Evolutionary conservation across 1,140 invertebrate species (phyloP).

Genomic region (Tetraneura akinire): DNA sequence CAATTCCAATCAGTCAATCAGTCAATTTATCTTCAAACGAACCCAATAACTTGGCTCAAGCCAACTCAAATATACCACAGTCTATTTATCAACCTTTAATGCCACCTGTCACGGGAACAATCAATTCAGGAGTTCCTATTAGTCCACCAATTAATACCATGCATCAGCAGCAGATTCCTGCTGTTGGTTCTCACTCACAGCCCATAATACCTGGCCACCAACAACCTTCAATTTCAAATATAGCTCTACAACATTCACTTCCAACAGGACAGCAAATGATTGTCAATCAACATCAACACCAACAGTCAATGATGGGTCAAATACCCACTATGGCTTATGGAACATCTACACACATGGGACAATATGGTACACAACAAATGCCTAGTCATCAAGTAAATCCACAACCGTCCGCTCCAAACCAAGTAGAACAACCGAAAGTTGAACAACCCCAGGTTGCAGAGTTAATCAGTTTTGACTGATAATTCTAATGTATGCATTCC

Average conservation of each 20-base stretch:
- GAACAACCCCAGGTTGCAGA: constrained; percentile 40
- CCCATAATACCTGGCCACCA: constrained; percentile 12
- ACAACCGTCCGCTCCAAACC: constrained; percentile 31
- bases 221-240: background rate
- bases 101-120: background rate
- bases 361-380: constrained; percentile 21
- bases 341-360: constrained; percentile 10
- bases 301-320: constrained; percentile 22
- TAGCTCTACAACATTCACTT: constrained; percentile 6
- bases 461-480: constrained; percentile 48
- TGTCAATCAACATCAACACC: constrained; percentile 32
- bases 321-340: constrained; percentile 12
- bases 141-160: constrained; percentile 19
- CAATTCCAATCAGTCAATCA: constrained; percentile 14
- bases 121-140: constrained; percentile 18
- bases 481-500: constrained; percentile 17
- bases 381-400: constrained; percentile 48
- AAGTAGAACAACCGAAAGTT: constrained; percentile 27
- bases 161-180: background rate
- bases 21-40: constrained; percentile 32
- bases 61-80: constrained; percentile 27
- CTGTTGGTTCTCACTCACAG: constrained; percentile 23
- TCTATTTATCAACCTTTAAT: constrained; percentile 30
- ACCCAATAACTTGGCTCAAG: constrained; percentile 7
- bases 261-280: constrained; percentile 24